phyloP scores from a whole-genome alignment of 2,113 vertebrate genomes.

The Xenopus borealis region DNA sequence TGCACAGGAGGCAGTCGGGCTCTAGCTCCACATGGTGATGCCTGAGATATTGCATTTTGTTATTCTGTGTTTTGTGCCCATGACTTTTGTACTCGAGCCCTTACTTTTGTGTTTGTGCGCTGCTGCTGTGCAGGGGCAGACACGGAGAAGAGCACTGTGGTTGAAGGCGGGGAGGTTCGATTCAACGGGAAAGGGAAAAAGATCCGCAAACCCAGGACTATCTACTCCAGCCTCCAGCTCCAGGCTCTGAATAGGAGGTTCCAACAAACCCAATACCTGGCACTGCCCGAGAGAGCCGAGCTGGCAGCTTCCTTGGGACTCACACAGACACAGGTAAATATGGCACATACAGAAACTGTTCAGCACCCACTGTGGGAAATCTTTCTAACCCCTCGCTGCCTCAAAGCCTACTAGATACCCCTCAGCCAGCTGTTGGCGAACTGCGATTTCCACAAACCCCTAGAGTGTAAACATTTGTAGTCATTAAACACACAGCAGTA shows the following conservation, averaged over 20 bases:
- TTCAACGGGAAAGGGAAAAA: slow-evolving; percentile 99
- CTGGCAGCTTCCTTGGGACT: slow-evolving; percentile 95
- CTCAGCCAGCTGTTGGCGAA: background rate
- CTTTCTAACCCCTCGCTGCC: background rate
- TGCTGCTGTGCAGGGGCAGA: slow-evolving; percentile 69
- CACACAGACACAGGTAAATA: slow-evolving; percentile 93
- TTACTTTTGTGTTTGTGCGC: background rate
- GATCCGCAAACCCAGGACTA: slow-evolving; percentile 97
- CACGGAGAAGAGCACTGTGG: slow-evolving; percentile 94
- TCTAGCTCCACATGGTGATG: background rate
- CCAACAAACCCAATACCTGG: slow-evolving; percentile 97
- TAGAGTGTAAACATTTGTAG: too few relatives aligned
- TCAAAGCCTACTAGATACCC: background rate
- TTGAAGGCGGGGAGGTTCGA: slow-evolving; percentile 96
- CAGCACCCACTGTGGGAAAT: too few relatives aligned
- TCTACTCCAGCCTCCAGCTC: slow-evolving; percentile 97
- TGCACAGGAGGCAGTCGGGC: slow-evolving; percentile 63
- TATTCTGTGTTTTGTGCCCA: slow-evolving; percentile 34
- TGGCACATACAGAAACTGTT: background rate
- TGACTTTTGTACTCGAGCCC: slow-evolving; percentile 16
- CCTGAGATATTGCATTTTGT: background rate
- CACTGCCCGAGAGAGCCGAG: slow-evolving; percentile 94
- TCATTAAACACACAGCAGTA: too few relatives aligned
- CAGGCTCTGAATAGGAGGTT: slow-evolving; percentile 96
- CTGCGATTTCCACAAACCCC: too few relatives aligned